Conservation (phyloP, 1,140 invertebrate species). For the Macrobrachium nipponense region DNA sequence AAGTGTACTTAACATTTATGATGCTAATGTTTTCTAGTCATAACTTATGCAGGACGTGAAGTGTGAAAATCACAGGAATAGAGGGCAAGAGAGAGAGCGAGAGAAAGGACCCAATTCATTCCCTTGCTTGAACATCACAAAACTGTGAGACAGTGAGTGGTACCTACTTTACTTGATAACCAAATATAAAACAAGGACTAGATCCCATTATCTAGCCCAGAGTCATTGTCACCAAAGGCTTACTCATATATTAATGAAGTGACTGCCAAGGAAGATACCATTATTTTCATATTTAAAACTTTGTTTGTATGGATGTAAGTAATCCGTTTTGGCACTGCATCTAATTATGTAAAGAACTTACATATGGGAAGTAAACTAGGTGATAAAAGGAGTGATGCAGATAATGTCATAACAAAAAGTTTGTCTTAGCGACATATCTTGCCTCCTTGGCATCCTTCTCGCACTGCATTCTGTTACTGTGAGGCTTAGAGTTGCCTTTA, state of each 20-base stretch:
- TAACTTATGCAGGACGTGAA: slow-evolving; percentile 54
- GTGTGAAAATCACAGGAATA: slow-evolving; percentile 22
- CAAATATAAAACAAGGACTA: slow-evolving; percentile 13
- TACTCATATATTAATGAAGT: not conserved
- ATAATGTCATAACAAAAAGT: too few relatives aligned
- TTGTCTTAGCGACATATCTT: too few relatives aligned
- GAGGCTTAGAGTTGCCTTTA: not conserved
- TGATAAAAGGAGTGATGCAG: too few relatives aligned
- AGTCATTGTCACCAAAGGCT: slow-evolving; percentile 48
- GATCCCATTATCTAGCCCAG: slow-evolving; percentile 28
- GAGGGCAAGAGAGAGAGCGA: not conserved
- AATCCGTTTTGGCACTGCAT: not conserved
- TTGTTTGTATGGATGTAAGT: not conserved
- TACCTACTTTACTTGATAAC: not conserved
- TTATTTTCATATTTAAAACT: not conserved
- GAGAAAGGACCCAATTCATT: slow-evolving; percentile 8
- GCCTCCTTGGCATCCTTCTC: slow-evolving; percentile 4
- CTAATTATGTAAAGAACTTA: not conserved
- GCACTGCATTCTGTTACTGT: not conserved
- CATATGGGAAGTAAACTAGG: too few relatives aligned
- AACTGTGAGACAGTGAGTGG: slow-evolving; percentile 20
- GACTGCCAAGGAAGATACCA: not conserved
- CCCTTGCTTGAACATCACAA: not conserved
- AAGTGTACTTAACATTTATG: slow-evolving; percentile 54
- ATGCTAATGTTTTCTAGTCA: slow-evolving; percentile 61